Evolutionary conservation across 1,140 invertebrate species (phyloP), one percentile per base, ranked within the genome.

Genomic region (Eurosta solidaginis): DNA sequence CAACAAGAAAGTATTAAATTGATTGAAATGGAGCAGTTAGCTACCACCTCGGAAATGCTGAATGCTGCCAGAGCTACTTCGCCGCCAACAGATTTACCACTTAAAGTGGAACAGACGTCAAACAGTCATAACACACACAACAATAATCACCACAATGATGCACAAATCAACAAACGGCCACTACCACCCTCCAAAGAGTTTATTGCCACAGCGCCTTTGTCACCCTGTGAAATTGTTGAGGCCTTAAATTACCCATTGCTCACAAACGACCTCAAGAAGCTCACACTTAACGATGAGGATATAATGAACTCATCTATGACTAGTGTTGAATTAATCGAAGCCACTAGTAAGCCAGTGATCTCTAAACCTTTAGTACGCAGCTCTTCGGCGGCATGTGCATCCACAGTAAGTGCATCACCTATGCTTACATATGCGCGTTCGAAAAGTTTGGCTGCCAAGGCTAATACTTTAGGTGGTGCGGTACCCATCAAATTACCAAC

Each of bases 21-120:
- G 33, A 83, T 83, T 27, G 84, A 85, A 52, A 83, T 85, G 84
- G 84, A 85, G 75, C 81, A 85, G 54, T 45, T 85, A 80, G 84
- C 84, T 33, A 74, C 82, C 2, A 68, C 84, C 36, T 73, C 63
- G 1, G 82, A 85, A 63, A 27, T 85, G 77, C 78, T 52, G 78
- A 77, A 29, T 6, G 47, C 22, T 29, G 36, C 47, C 10, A 14
- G 63, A 80, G 20, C 77, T 76, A n/a, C 25, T 27, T 54, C 79
- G 12, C 22, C 77, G 14, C 33, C 76, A 17, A 45, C 5, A 59
- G 25, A 7, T 54, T 78, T 40, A n/a, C 33, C 59, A 3, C 59
- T 22, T 4, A 5, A 6, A n/a, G 29, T 40, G 17, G 59, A 68
- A 40, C 59, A 59, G 2, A 25, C 29, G 3, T 14, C n/a, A 68